These are phyloP conservation scores for Epicampocera succincta DNA, from an alignment of 2,888 invertebrate genomes.

Conservation along the genomic window DNA sequence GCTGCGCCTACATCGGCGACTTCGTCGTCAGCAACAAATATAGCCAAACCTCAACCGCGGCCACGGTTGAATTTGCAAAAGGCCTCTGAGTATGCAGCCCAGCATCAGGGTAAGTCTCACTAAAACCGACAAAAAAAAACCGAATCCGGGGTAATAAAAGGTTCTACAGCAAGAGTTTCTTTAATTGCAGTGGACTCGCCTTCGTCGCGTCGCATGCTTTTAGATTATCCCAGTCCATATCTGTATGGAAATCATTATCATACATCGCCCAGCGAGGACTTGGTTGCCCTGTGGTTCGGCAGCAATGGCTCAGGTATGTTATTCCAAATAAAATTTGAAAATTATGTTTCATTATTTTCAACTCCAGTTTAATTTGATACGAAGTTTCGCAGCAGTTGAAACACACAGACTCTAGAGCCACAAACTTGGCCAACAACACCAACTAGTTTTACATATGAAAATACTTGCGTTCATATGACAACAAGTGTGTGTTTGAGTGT, in stretches of 20 bases:
- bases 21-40: conserved; percentile 27
- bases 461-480: not conserved
- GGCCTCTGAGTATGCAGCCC: conserved; percentile 81
- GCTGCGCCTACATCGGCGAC: conserved; percentile 5
- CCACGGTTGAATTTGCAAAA: conserved; percentile 81
- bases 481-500: conserved; percentile 16
- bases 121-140: not conserved
- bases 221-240: conserved; percentile 82
- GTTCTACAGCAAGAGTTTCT: not conserved
- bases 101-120: conserved; percentile 79
- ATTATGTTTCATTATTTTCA: not conserved
- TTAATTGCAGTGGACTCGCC: conserved; percentile 80
- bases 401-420: not conserved
- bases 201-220: conserved; percentile 81
- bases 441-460: not conserved
- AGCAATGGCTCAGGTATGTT: conserved; percentile 85
- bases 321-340: not conserved
- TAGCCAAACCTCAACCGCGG: conserved; percentile 76
- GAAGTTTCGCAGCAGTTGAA: not conserved
- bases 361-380: not conserved
- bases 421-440: not conserved
- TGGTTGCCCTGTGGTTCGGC: conserved; percentile 89
- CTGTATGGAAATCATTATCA: conserved; percentile 82
- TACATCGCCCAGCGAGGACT: conserved; percentile 87
- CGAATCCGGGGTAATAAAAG: not conserved